Percentiles rank a stretch among this genome's conserved stretches.
Conservation (phyloP, 2,888 invertebrate species). For the Arrhopalites spinosus region DNA sequence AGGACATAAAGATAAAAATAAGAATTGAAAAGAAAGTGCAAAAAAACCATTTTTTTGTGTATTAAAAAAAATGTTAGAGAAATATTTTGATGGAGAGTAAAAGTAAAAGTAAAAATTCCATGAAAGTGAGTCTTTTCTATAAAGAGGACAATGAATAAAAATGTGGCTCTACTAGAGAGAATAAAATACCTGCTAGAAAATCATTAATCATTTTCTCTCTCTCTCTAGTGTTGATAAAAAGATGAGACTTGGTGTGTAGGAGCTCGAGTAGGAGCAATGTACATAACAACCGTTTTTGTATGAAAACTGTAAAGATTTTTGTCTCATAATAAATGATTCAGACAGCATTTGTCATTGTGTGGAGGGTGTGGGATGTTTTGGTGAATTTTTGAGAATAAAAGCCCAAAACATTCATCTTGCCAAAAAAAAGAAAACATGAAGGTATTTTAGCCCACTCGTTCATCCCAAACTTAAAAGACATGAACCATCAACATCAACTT, state of each 20-base stretch:
- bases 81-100: no score
- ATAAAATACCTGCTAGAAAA: slow-evolving; percentile 7
- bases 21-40: no score
- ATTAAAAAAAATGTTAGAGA: no score
- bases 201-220: slow-evolving; percentile 34
- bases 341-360: background rate
- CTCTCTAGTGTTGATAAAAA: slow-evolving; percentile 18
- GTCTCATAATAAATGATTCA: slow-evolving; percentile 28
- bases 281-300: background rate
- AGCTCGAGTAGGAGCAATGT: no score
- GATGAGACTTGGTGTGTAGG: background rate
- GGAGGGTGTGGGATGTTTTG: background rate
- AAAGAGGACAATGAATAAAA: no score
- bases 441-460: no score
- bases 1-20: no score
- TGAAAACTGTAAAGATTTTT: slow-evolving; percentile 27
- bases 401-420: background rate
- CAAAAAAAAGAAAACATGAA: no score
- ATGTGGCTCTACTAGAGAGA: background rate
- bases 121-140: background rate
- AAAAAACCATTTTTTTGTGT: no score
- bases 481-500: no score
- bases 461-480: no score
- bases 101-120: no score
- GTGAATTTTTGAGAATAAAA: background rate